Percentiles rank a stretch among this genome's conserved stretches.
These are phyloP conservation scores for Serilophus lunatus DNA, from an alignment of 2,113 vertebrate species.

Conservation along the genomic window DNA sequence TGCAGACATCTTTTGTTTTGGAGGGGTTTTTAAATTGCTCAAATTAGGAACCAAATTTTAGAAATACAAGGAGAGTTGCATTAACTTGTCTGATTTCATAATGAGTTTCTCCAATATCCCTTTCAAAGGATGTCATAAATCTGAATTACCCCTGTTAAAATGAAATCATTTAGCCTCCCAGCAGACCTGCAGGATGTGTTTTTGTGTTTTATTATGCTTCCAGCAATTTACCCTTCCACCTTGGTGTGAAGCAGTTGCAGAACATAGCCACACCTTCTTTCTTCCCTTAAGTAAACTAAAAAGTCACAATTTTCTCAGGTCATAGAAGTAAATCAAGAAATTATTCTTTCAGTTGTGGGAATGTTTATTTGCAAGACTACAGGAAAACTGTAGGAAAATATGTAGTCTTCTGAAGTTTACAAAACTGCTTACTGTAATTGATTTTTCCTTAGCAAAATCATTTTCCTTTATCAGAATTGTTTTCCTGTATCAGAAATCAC, in stretches of 20 bases:
- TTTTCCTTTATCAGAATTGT: neutral
- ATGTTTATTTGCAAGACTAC: neutral
- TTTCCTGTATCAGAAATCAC: neutral
- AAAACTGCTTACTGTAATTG: neutral
- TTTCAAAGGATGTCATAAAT: neutral
- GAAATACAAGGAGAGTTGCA: neutral
- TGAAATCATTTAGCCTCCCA: neutral
- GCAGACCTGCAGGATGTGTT: neutral
- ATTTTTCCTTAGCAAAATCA: neutral
- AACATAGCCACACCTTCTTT: neutral
- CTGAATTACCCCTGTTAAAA: neutral
- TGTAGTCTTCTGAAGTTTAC: neutral
- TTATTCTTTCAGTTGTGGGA: neutral
- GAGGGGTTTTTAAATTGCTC: neutral
- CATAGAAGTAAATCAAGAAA: neutral
- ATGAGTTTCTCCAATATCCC: neutral
- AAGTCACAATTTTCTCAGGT: neutral
- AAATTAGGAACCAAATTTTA: neutral
- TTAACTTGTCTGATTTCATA: neutral
- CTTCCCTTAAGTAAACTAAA: neutral
- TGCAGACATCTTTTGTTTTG: neutral
- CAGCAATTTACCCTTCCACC: neutral
- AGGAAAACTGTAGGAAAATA: neutral
- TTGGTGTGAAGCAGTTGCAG: neutral
- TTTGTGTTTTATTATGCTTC: neutral